Conservation (phyloP, 2,113 vertebrate genomes). For the Polyodon spathula region DNA sequence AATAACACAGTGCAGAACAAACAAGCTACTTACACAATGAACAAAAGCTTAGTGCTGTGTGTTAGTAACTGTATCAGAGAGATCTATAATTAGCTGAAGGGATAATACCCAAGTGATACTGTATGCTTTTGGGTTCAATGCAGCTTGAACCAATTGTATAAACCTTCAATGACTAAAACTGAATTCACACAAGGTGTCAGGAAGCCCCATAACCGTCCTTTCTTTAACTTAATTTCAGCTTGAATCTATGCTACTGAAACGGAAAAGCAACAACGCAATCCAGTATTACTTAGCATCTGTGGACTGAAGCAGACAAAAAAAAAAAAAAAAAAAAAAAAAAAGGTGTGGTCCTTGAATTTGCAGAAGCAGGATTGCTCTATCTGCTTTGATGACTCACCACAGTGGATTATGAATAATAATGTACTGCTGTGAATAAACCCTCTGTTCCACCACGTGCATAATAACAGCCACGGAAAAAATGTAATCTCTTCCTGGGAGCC, state of each 20-base stretch:
- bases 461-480: neutral
- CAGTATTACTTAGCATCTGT: too few species aligned
- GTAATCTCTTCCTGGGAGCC: neutral
- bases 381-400: slow-evolving; percentile 3
- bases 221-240: too few species aligned
- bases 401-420: slow-evolving; percentile 3
- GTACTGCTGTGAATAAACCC: neutral
- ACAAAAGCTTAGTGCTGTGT: slow-evolving; percentile 33
- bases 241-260: too few species aligned
- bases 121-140: too few species aligned
- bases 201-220: too few species aligned
- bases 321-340: too few species aligned
- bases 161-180: too few species aligned
- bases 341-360: neutral
- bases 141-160: too few species aligned
- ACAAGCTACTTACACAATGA: slow-evolving; percentile 23
- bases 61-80: slow-evolving; percentile 36
- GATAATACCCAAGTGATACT: slow-evolving; percentile 58
- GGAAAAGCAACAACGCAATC: too few species aligned
- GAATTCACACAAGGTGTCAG: too few species aligned
- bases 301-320: too few species aligned
- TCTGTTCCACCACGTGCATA: neutral
- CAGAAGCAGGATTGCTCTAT: neutral
- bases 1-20: slow-evolving; percentile 7
- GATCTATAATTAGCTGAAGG: slow-evolving; percentile 34